Base-by-base conservation (phyloP, 1,140 invertebrate genomes). In the Microvelia longipes region DNA sequence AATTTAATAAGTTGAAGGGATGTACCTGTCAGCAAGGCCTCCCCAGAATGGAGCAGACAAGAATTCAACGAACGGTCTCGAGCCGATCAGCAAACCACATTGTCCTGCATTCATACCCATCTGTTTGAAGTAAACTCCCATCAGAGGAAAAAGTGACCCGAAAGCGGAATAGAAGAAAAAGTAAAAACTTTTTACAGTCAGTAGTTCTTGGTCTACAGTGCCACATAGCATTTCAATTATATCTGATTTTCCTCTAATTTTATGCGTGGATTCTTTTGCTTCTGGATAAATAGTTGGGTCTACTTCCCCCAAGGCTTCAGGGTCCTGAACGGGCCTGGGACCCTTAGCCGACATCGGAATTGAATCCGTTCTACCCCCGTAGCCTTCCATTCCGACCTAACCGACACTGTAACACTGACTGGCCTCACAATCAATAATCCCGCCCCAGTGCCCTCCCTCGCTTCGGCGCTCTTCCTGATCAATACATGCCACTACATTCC, bases 101-200 rank as follows among this genome's bases (percentile, higher is more conserved):
- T 98, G 95, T 2, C 88, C 89, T 0, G 95, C 90, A 80, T 96
- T 97, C 93, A 98, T 96, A 5, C 94, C 96, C 87, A 98, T 90
- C 81, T 98, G 94, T 79, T 93, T 98, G 83, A 99, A 99, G 80
- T 98, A 99, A 26, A 99, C 93, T 26, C 94, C 96, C 89, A 99
- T 93, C 28, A 99, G 81, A 0, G 97, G 97, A 78, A 98, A 98
- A 0, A 99, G 83, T 0, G 94, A 98, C 2, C 97, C 97, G 76
- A 99, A 99, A 0, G 97, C 96, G 1, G 96, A 95, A 78, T 98
- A 99, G 81, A 98, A 99, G 84, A 98, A 98, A 80, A 99, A 98
- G 79, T 99, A 99, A 80, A 99, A 99, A 0, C 91, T 90, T 79
- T 97, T 97, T 67, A 95, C 93, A 2, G 93, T 90, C 68, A 97